These are phyloP conservation scores for Cetoscarus ocellatus DNA, from an alignment of 2,797 vertebrate species.

Conservation along the genomic window DNA sequence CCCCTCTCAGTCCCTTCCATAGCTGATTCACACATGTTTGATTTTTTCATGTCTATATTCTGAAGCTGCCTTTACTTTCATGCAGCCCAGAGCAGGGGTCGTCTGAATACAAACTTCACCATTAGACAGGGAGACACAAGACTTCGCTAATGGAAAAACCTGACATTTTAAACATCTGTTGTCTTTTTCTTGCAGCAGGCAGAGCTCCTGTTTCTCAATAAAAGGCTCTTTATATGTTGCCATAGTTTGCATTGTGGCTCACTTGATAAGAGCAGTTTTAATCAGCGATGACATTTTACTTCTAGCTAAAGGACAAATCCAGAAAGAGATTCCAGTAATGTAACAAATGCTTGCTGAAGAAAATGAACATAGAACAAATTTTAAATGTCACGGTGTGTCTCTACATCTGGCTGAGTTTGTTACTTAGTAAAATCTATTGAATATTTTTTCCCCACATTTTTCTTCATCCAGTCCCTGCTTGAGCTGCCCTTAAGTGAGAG, in stretches of 20 bases:
- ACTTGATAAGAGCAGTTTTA: constrained; percentile 1
- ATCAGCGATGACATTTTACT: constrained; percentile 38
- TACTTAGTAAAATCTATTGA: constrained; percentile 22
- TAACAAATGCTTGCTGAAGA: constrained; percentile 18
- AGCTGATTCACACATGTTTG: too few species aligned
- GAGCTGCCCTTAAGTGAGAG: constrained; percentile 20
- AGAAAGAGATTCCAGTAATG: constrained; percentile 11
- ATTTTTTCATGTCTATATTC: background rate
- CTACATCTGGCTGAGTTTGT: constrained; percentile 15
- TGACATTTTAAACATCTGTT: constrained; percentile 34
- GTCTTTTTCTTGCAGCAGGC: constrained; percentile 2
- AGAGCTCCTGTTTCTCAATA: too few species aligned
- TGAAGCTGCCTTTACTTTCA: too few species aligned
- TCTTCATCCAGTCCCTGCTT: background rate
- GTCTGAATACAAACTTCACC: background rate
- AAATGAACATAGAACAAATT: constrained; percentile 15
- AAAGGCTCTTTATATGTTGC: constrained; percentile 15
- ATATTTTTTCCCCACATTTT: background rate
- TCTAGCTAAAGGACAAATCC: constrained; percentile 38
- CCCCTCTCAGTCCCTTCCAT: too few species aligned
- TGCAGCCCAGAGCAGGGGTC: background rate
- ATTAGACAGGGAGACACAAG: background rate
- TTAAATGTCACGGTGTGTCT: constrained; percentile 44
- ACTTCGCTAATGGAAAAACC: background rate
- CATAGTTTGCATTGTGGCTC: background rate